Evolutionary conservation across 2,113 vertebrate species (phyloP).

Genomic region (Odocoileus hemionus): DNA sequence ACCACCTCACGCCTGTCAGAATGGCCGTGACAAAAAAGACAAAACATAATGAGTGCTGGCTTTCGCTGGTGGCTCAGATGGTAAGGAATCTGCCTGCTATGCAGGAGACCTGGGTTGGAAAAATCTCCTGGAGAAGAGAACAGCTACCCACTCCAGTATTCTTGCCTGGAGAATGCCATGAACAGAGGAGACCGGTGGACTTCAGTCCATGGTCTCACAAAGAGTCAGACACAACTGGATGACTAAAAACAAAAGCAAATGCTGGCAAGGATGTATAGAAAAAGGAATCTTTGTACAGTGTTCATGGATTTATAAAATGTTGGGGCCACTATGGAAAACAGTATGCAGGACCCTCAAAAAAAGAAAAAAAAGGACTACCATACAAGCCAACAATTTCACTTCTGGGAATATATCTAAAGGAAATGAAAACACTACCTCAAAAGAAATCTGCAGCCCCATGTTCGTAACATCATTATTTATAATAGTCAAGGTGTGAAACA

Average conservation of each 20-base stretch:
- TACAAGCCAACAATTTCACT: not conserved
- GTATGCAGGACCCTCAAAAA: not conserved
- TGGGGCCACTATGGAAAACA: not conserved
- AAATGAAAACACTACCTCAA: not conserved
- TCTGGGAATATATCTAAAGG: not conserved
- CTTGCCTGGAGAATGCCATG: not conserved
- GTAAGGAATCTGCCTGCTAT: not conserved
- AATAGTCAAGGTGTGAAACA: not conserved
- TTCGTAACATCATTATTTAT: not conserved
- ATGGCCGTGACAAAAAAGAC: not conserved
- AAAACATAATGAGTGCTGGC: not conserved
- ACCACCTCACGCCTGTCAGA: not conserved
- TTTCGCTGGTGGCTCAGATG: not conserved
- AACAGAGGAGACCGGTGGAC: not conserved
- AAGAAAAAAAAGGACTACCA: not conserved
- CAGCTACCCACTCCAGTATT: not conserved
- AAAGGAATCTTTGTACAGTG: not conserved
- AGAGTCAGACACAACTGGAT: not conserved
- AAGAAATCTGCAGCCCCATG: not conserved
- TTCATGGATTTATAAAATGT: not conserved
- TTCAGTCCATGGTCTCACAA: not conserved
- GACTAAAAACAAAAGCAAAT: not conserved
- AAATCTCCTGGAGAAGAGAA: not conserved
- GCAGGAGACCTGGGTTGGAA: not conserved
- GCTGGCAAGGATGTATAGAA: not conserved